Percentiles rank a stretch among this genome's conserved stretches.
Conservation (phyloP, 2,797 vertebrate species). For the Phaenicophaeus curvirostris region DNA sequence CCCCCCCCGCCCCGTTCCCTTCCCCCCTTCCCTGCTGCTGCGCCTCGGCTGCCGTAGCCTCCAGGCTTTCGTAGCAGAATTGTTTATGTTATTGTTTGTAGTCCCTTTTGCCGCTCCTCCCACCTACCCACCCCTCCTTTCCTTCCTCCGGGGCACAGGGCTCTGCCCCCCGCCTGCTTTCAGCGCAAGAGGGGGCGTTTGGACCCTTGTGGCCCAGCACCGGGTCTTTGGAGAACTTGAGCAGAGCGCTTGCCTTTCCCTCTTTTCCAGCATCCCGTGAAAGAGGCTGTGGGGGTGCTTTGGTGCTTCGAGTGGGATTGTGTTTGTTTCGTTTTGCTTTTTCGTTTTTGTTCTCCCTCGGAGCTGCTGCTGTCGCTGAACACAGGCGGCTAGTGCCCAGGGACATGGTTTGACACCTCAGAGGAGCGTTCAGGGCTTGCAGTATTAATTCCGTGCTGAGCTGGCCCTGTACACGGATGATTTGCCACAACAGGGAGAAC, state of each 20-base stretch:
- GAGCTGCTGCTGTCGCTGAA: background rate
- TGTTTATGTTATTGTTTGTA: too few relatives aligned
- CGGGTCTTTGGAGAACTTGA: background rate
- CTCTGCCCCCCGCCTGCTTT: background rate
- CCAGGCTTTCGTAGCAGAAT: background rate
- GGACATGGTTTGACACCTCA: background rate
- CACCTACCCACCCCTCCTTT: background rate
- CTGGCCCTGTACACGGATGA: background rate
- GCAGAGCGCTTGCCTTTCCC: background rate
- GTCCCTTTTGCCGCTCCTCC: background rate
- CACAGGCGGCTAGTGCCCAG: background rate
- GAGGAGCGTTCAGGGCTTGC: too few relatives aligned
- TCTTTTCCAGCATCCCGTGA: background rate
- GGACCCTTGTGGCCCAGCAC: fast-evolving
- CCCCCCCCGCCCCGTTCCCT: too few relatives aligned
- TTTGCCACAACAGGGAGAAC: background rate
- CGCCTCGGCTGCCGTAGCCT: background rate
- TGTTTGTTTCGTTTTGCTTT: background rate
- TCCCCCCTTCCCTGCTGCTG: too few relatives aligned
- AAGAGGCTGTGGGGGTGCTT: background rate
- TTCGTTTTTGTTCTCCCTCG: background rate
- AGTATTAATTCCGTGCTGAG: background rate
- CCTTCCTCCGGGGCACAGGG: background rate
- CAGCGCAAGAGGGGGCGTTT: fast-evolving
- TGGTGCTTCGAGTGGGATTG: too few relatives aligned